Conservation (phyloP, 2,113 vertebrate genomes). For the Lampris incognitus region DNA sequence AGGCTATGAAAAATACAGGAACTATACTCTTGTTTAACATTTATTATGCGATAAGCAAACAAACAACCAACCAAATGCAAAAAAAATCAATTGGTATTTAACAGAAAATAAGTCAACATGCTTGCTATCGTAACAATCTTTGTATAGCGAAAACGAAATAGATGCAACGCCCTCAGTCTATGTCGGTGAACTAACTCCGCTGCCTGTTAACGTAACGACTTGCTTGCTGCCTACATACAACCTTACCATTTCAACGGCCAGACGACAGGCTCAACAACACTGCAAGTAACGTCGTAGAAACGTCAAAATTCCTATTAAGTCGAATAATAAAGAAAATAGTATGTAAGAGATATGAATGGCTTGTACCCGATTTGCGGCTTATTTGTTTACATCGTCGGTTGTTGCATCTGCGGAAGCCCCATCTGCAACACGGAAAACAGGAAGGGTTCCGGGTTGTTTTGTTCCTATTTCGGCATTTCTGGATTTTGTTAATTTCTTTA, state of each 20-base stretch:
- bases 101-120: too few species aligned
- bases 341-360: neutral
- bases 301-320: neutral
- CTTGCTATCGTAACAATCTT: too few species aligned
- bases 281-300: neutral
- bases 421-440: fast-evolving
- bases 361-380: too few species aligned
- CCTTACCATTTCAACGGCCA: neutral
- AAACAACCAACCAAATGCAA: too few species aligned
- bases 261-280: neutral
- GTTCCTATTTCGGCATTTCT: slow-evolving; percentile 37
- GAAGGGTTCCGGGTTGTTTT: slow-evolving; percentile 41
- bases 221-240: neutral
- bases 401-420: neutral
- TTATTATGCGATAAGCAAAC: too few species aligned
- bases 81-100: too few species aligned
- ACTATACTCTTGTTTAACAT: too few species aligned
- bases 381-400: slow-evolving; percentile 34
- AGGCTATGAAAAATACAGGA: too few species aligned
- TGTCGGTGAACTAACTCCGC: too few species aligned
- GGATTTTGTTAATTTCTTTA: neutral
- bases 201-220: too few species aligned
- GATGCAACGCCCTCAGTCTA: too few species aligned
- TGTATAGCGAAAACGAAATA: too few species aligned
- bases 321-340: neutral